These are phyloP conservation scores for Oligia latruncula DNA, from an alignment of 2,888 invertebrate genomes.

Conservation along the genomic window DNA sequence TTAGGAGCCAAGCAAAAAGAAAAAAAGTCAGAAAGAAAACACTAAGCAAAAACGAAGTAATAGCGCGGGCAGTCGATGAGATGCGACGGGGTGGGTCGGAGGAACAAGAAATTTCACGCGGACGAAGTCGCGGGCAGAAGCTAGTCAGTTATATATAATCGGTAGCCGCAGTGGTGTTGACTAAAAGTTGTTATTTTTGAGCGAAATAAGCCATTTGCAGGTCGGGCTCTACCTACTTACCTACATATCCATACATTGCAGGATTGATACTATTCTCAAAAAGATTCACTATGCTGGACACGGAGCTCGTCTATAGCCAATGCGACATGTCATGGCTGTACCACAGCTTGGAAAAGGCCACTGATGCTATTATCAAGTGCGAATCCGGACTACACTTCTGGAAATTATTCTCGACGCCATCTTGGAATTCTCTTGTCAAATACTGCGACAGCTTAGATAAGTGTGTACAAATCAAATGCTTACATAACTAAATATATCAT, in stretches of 20 bases:
- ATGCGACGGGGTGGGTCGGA: too few species aligned
- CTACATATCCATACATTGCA: slow-evolving; percentile 57
- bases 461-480: slow-evolving; percentile 74
- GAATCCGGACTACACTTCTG: slow-evolving; percentile 92
- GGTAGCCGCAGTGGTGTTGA: neutral
- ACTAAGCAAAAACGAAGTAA: too few species aligned
- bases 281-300: slow-evolving; percentile 91
- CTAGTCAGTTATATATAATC: neutral
- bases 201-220: neutral
- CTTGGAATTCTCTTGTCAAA: slow-evolving; percentile 89
- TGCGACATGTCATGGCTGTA: slow-evolving; percentile 90
- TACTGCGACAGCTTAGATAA: slow-evolving; percentile 91
- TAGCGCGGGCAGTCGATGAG: too few species aligned
- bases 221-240: neutral
- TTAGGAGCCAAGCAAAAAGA: too few species aligned
- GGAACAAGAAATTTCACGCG: too few species aligned
- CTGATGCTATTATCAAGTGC: slow-evolving; percentile 90
- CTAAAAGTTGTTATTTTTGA: neutral
- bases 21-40: too few species aligned
- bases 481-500: neutral
- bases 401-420: slow-evolving; percentile 91
- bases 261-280: slow-evolving; percentile 89
- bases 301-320: slow-evolving; percentile 83
- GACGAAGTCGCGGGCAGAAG: too few species aligned
- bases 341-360: slow-evolving; percentile 89